Percentiles rank a stretch among this genome's conserved stretches.
Conservation (phyloP, 2,888 invertebrate species). For the Trachelus troglodyta region DNA sequence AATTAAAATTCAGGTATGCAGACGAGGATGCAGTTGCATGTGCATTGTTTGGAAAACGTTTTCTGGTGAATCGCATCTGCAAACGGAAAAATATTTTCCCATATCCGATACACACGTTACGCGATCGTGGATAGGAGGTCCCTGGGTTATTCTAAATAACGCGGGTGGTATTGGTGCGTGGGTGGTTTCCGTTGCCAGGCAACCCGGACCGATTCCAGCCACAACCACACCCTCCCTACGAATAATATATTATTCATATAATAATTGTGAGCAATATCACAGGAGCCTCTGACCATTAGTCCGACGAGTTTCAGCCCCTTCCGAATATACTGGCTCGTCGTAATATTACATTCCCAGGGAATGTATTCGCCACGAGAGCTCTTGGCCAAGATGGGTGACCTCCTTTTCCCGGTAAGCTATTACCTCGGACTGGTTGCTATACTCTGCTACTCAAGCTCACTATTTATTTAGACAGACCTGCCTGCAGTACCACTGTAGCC, state of each 20-base stretch:
- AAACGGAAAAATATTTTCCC: not conserved
- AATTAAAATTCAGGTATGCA: not conserved
- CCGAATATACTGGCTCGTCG: not conserved
- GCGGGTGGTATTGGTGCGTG: slow-evolving; percentile 36
- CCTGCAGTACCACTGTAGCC: not conserved
- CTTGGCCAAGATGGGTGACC: not conserved
- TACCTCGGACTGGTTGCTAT: not conserved
- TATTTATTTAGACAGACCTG: not conserved
- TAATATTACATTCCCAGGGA: not conserved
- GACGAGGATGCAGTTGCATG: not conserved
- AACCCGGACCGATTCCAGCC: slow-evolving; percentile 57
- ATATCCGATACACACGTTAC: not conserved
- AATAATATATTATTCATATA: slow-evolving; percentile 63
- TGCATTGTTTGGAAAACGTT: not conserved
- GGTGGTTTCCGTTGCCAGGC: slow-evolving; percentile 59
- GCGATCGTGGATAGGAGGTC: not conserved
- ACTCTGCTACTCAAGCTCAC: not conserved
- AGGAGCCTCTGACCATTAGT: not conserved
- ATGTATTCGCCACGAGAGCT: not conserved
- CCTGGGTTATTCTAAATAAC: not conserved
- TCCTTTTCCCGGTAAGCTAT: not conserved
- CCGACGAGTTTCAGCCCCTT: not conserved
- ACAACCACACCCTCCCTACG: slow-evolving; percentile 60
- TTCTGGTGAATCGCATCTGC: not conserved
- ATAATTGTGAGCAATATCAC: slow-evolving; percentile 34